Conservation (phyloP, 2,113 vertebrate species). For the Equus przewalskii region DNA sequence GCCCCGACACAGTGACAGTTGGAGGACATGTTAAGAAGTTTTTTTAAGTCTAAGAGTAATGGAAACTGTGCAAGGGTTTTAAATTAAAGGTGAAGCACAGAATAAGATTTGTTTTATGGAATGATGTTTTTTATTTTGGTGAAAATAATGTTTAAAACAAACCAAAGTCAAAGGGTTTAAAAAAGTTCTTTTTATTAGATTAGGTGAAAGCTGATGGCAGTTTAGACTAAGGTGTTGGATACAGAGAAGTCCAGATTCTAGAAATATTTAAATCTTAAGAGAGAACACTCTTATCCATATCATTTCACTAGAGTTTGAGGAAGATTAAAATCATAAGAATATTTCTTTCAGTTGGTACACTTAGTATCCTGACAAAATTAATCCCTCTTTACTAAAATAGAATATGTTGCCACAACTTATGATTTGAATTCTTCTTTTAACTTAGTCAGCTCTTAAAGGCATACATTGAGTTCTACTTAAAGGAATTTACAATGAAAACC, state of each 20-base stretch:
- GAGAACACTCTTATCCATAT: neutral
- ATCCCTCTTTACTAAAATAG: neutral
- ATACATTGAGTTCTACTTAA: neutral
- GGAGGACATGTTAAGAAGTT: neutral
- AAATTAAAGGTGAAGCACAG: neutral
- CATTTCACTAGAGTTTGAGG: neutral
- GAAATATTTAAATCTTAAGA: neutral
- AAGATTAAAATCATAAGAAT: neutral
- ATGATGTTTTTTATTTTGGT: neutral
- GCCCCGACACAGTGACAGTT: rapidly evolving
- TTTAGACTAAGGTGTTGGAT: neutral
- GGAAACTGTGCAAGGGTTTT: neutral
- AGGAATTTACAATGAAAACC: neutral
- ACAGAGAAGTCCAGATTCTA: neutral
- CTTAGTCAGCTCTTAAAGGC: neutral
- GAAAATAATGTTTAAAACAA: neutral
- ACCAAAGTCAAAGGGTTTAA: neutral
- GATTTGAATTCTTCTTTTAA: neutral
- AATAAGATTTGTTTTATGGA: neutral
- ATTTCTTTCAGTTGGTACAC: neutral
- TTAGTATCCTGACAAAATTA: neutral
- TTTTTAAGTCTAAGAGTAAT: neutral
- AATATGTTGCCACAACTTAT: neutral
- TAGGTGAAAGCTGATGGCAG: neutral
- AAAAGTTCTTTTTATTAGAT: neutral